Base-by-base conservation (phyloP, 2,797 vertebrate species). In the Diplodus sargus region DNA sequence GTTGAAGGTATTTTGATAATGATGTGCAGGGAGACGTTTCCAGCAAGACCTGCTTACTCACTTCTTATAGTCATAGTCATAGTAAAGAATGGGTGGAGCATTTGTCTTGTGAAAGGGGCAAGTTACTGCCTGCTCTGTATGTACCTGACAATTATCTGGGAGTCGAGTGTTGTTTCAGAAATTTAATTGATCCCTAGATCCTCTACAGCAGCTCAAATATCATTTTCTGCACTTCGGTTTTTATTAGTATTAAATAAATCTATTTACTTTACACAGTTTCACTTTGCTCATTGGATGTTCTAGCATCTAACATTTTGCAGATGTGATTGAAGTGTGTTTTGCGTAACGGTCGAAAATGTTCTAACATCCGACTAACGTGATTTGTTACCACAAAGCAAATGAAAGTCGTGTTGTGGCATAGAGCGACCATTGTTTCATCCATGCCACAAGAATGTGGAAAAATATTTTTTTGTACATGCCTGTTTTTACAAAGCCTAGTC, bases 71-170 rank as follows among this genome's bases (percentile, higher is more conserved):
- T 25, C 25, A 25, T 25, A 9, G 25, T 78, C 43, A 70, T 8
- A 58, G 57, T 34, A 18, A 65, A 70, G 70, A 69, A 74, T 20
- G 43, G 71, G 77, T 73, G 76, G 73, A 54, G 68, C 28, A 10
- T 60, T 59, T 60, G 49, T 69, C 57, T 49, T 23, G 54, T 47
- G 30, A 13, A 56, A 51, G 28, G 42, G 47, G 56, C 92, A 87
- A 75, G 93, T 74, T 76, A 7, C 25, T 65, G 85, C 91, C 62
- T 88, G 92, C 67, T 66, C 59, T 58, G 16, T 10, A 39, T 47
- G n/a, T 6, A 51, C 10, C 74, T 67, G 53, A 66, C 78, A 25
- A 72, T 82, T 67, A 68, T 85, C 62, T 61, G 12, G 72, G 80
- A 87, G 71, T 89, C n/a, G 1, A 20, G 3, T 18, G 16, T 61